These are phyloP conservation scores for Crocidura indochinensis DNA, from an alignment of 2,797 vertebrate species.

Conservation along the genomic window DNA sequence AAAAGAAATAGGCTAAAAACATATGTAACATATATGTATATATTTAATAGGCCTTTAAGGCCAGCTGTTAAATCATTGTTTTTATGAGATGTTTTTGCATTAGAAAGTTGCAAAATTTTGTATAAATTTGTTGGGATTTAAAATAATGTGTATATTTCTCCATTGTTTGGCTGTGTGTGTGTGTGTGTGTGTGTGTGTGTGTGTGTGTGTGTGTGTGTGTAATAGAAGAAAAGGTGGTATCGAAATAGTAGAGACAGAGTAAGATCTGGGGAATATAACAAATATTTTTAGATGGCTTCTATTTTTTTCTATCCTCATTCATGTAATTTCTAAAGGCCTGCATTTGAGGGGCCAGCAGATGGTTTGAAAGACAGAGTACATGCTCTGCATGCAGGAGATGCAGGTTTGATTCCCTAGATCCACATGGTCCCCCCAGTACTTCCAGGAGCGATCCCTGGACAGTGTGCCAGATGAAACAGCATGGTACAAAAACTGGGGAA, in stretches of 20 bases:
- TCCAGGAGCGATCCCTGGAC: no score
- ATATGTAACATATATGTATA: neutral
- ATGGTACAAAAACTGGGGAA: no score
- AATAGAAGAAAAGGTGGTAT: neutral
- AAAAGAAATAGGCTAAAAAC: slow-evolving; percentile 45
- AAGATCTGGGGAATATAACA: neutral
- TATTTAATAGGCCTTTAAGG: slow-evolving; percentile 40
- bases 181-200: neutral
- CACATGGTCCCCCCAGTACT: no score
- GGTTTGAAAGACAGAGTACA: no score
- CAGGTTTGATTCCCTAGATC: no score
- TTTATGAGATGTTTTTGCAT: slow-evolving; percentile 38
- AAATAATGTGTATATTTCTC: slow-evolving; percentile 61
- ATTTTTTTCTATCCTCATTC: slow-evolving; percentile 28
- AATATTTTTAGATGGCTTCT: slow-evolving; percentile 52
- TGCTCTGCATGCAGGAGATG: no score
- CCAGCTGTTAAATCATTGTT: slow-evolving; percentile 53
- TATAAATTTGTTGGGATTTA: slow-evolving; percentile 54
- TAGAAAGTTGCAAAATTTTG: slow-evolving; percentile 59
- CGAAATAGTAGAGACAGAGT: slow-evolving; percentile 56
- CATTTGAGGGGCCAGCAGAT: neutral
- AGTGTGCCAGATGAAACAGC: no score
- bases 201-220: neutral
- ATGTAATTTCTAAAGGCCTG: slow-evolving; percentile 51
- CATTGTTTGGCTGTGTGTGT: slow-evolving; percentile 8